Evolutionary conservation across 2,113 vertebrate genomes (phyloP).

Genomic region (Diadophis punctatus): DNA sequence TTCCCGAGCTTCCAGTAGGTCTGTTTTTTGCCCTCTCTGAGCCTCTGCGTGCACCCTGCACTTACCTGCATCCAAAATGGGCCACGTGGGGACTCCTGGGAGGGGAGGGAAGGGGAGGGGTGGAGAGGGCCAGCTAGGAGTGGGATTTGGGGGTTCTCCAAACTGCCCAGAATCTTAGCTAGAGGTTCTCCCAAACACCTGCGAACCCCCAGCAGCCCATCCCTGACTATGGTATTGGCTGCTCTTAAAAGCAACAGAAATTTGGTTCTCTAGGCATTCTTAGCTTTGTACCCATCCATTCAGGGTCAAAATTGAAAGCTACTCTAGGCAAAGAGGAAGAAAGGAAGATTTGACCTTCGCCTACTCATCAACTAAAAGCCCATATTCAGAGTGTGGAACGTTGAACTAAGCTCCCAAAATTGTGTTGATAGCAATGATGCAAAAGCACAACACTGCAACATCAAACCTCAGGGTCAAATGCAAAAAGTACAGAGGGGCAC

Average conservation of each 20-base stretch:
- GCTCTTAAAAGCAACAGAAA: background rate
- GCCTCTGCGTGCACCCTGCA: too few species aligned
- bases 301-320: background rate
- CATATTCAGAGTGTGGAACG: background rate
- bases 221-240: background rate
- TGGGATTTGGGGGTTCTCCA: too few species aligned
- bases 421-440: background rate
- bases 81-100: too few species aligned
- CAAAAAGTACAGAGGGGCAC: background rate
- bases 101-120: too few species aligned
- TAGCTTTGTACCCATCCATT: background rate
- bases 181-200: too few species aligned
- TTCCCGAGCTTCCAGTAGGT: too few species aligned
- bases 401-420: background rate
- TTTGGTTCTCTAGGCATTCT: background rate
- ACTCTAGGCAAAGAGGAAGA: background rate
- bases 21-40: too few species aligned
- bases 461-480: background rate
- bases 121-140: too few species aligned
- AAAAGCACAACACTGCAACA: background rate
- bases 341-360: background rate
- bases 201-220: too few species aligned
- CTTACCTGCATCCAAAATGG: too few species aligned
- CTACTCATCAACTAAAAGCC: background rate
- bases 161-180: too few species aligned